Conservation (phyloP, 2,797 vertebrate species). For the Anas flavirostris region DNA sequence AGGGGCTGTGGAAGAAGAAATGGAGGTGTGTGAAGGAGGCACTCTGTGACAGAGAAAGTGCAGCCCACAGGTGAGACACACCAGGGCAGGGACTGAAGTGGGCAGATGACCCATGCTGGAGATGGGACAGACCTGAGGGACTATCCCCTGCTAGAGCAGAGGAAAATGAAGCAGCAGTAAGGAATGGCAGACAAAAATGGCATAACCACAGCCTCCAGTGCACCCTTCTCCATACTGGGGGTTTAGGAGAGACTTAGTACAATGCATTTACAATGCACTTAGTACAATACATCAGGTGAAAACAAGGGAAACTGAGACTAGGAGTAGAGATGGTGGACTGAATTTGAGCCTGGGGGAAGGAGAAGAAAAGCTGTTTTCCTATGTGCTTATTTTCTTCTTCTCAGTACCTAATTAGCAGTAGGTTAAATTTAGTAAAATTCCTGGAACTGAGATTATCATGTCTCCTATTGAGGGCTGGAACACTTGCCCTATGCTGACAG, state of each 20-base stretch:
- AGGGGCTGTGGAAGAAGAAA: not conserved
- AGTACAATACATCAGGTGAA: not conserved
- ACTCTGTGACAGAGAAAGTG: not conserved
- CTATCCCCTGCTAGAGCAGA: not conserved
- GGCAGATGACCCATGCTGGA: not conserved
- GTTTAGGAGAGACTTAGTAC: not conserved
- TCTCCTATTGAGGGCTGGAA: not conserved
- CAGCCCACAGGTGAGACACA: fast-evolving
- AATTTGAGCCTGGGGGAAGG: not conserved
- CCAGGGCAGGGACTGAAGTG: too few relatives aligned
- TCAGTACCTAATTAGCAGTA: not conserved
- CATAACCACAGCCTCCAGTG: fast-evolving
- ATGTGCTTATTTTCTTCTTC: not conserved
- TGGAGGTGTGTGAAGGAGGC: not conserved
- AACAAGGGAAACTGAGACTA: not conserved
- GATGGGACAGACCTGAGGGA: not conserved
- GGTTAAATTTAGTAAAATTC: not conserved
- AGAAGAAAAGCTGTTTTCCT: not conserved
- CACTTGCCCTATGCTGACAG: not conserved
- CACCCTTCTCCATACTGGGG: not conserved
- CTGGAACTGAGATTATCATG: not conserved
- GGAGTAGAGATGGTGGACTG: not conserved
- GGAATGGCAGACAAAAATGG: not conserved
- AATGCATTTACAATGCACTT: not conserved
- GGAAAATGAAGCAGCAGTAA: not conserved